Base-by-base conservation (phyloP, 1,140 invertebrate genomes). In the Halesus radiatus region DNA sequence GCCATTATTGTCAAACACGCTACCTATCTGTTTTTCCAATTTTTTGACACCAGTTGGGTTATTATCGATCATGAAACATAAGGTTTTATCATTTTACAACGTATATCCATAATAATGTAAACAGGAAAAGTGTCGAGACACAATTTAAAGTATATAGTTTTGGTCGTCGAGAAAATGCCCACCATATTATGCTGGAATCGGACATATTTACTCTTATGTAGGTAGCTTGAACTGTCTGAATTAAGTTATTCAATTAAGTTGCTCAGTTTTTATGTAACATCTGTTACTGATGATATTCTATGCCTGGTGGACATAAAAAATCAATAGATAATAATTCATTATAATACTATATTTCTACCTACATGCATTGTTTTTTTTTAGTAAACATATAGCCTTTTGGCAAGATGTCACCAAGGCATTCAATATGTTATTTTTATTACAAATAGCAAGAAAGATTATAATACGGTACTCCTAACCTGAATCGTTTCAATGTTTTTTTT, bases 1-100 rank as follows among this genome's bases (percentile, higher is more conserved):
- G 52, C 13, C 68, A 72, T 7, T 72, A 72, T 72, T 72, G 68
- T 72, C 68, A 72, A 72, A 72, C 68, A 52, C 60, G 18, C 60
- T 64, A 64, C 16, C 23, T 64, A 23, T 64, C n/a, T n/a, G n/a
- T 64, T 23, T 64, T 64, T 15, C 23, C 8, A 16, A 0, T 3
- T 16, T 29, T 64, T 64, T 64, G 15, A 18, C 20, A 45, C 10
- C 37, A 45, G 37, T 45, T 45, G 1, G 37, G 37, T 45, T 45
- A 45, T 3, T 56, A 18, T 56, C 54, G 54, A 18, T 22, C 54
- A 18, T 22, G 54, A 56, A 56, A 18, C 37, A 1, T 56, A 56
- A 20, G 54, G 20, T 56, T 56, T 56, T 56, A 18, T 56, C 54
- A 56, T 22, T n/a, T 18, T 56, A 56, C 5, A 18, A 56, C 7